Conservation (phyloP, 2,113 vertebrate species). For the Corythornis cristatus region DNA sequence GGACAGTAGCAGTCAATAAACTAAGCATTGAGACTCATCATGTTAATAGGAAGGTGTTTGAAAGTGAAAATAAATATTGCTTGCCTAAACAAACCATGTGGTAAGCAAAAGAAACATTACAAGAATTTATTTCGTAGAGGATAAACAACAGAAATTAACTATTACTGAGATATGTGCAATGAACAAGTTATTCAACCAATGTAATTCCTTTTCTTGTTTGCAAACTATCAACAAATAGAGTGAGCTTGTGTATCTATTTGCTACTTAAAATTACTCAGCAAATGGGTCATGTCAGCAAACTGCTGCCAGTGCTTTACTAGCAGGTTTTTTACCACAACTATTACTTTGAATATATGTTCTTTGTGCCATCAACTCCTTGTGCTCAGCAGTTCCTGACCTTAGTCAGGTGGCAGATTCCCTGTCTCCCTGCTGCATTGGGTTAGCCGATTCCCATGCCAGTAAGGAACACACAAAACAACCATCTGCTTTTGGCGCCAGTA, state of each 20-base stretch:
- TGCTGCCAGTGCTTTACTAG: not conserved
- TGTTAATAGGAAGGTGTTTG: not conserved
- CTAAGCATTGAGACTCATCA: not conserved
- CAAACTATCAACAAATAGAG: not conserved
- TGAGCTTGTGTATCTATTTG: not conserved
- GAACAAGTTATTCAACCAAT: not conserved
- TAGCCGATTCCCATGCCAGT: not conserved
- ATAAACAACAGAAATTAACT: not conserved
- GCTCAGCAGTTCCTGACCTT: not conserved
- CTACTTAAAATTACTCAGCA: slow-evolving; percentile 3
- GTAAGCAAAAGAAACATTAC: not conserved
- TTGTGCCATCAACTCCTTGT: not conserved
- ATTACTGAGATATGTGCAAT: not conserved
- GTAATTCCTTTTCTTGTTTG: not conserved
- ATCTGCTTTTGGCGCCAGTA: not conserved
- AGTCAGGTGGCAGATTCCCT: not conserved
- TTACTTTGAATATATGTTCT: not conserved
- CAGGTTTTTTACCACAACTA: not conserved
- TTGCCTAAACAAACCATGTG: not conserved
- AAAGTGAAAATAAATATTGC: not conserved
- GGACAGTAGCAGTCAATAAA: not conserved
- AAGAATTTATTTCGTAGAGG: not conserved
- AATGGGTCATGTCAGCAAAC: slow-evolving; percentile 7
- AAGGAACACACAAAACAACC: not conserved
- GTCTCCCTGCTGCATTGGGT: not conserved